A percentile compares a stretch with the other conserved stretches of the same genome.
Conservation (phyloP, 2,888 invertebrate genomes). For the Allygus modestus region DNA sequence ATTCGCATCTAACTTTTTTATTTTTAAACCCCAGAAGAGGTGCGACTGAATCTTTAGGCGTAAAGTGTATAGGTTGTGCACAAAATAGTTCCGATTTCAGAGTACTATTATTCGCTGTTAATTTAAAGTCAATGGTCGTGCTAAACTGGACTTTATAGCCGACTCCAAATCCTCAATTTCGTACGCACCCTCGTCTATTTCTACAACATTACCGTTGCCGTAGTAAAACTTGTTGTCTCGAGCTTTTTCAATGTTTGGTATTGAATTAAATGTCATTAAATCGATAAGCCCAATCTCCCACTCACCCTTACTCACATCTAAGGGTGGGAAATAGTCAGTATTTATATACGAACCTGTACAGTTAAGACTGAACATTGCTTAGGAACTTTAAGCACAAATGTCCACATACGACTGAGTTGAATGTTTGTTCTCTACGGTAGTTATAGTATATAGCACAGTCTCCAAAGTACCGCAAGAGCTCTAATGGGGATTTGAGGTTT, state of each 20-base stretch:
- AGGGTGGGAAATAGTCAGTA: background rate
- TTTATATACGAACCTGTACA: constrained; percentile 59
- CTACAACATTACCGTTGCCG: background rate
- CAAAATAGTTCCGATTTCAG: constrained; percentile 7
- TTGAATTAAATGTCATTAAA: background rate
- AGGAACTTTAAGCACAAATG: constrained; percentile 65
- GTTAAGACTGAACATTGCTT: constrained; percentile 68
- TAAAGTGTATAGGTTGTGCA: background rate
- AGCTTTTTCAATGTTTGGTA: constrained; percentile 7
- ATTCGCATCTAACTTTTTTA: background rate
- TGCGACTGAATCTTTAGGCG: background rate
- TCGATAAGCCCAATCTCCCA: background rate
- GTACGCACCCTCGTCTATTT: background rate
- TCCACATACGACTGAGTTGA: constrained; percentile 63
- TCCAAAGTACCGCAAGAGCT: constrained; percentile 50
- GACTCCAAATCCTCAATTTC: constrained; percentile 13
- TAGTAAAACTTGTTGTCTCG: background rate
- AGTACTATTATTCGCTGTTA: constrained; percentile 14
- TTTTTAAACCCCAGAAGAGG: background rate
- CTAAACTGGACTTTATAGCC: background rate
- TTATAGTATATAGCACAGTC: constrained; percentile 63
- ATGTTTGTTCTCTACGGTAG: constrained; percentile 56
- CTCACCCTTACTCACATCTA: background rate
- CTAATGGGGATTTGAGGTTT: constrained; percentile 71
- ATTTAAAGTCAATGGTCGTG: background rate